Evolutionary conservation across 2,113 vertebrate species (phyloP).

Genomic region (Bubalus kerabau): DNA sequence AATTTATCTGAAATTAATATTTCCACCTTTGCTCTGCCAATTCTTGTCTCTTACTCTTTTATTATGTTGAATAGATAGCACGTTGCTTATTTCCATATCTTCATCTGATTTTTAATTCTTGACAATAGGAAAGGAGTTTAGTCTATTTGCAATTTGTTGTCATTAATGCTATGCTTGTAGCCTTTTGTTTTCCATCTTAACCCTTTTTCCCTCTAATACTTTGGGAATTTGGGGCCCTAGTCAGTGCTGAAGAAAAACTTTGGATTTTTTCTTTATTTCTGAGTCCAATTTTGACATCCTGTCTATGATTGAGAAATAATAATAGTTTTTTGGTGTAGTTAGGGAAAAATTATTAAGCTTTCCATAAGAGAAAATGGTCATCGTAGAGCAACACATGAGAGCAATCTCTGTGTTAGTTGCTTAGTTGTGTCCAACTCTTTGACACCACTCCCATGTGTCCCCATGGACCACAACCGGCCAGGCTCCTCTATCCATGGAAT

Average conservation of each 20-base stretch:
- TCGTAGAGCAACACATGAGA: neutral
- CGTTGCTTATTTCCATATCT: neutral
- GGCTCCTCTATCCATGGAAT: neutral
- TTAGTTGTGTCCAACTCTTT: neutral
- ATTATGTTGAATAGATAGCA: neutral
- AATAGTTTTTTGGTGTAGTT: neutral
- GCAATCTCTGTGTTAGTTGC: neutral
- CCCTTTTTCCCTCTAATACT: neutral
- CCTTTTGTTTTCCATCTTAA: neutral
- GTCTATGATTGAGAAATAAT: neutral
- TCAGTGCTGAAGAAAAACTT: neutral
- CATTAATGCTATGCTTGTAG: neutral
- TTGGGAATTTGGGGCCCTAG: neutral
- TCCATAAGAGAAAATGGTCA: neutral
- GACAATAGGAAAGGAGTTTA: neutral
- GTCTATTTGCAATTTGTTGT: neutral
- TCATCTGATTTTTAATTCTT: neutral
- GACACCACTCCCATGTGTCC: neutral
- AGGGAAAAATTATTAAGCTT: neutral
- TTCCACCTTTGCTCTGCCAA: neutral
- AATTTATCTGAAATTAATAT: neutral
- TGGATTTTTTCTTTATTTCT: neutral
- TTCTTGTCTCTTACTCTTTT: neutral
- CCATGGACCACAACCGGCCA: accelerated
- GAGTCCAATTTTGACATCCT: neutral